Percentiles rank a stretch among this genome's conserved stretches.
phyloP scores from a whole-genome alignment of 2,113 vertebrate genomes.

The Tachysurus vachellii region DNA sequence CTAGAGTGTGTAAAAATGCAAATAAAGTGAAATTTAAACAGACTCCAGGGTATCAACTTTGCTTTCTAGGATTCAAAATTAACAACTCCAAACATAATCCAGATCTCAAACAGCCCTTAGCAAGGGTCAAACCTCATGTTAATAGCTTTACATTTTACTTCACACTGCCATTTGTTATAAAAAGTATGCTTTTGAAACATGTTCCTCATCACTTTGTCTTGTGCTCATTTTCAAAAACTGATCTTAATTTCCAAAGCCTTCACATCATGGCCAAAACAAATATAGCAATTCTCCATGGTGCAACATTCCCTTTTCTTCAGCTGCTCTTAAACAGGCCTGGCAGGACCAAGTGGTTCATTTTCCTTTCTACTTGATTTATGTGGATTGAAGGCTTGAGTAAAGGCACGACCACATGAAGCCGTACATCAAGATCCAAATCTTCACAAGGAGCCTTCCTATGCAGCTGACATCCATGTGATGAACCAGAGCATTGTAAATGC shows the following conservation, averaged over 20 bases:
- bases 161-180: slow-evolving; percentile 4
- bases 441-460: slow-evolving; percentile 15
- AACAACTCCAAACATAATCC: slow-evolving; percentile 17
- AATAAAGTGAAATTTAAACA: slow-evolving; percentile 28
- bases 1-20: slow-evolving; percentile 26
- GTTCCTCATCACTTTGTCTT: slow-evolving; percentile 1
- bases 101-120: slow-evolving; percentile 8
- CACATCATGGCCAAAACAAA: slow-evolving; percentile 51
- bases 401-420: slow-evolving; percentile 24
- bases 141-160: slow-evolving; percentile 18
- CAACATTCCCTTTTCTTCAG: slow-evolving; percentile 17
- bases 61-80: slow-evolving; percentile 3
- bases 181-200: slow-evolving; percentile 21
- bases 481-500: slow-evolving; percentile 20
- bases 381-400: slow-evolving; percentile 13
- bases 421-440: slow-evolving; percentile 37
- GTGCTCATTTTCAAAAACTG: slow-evolving; percentile 40
- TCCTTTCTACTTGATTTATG: slow-evolving; percentile 50
- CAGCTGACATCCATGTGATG: slow-evolving; percentile 33
- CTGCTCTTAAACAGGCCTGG: slow-evolving; percentile 41
- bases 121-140: slow-evolving; percentile 26
- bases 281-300: slow-evolving; percentile 24
- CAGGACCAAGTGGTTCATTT: slow-evolving; percentile 44
- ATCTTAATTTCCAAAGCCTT: slow-evolving; percentile 26
- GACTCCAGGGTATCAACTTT: slow-evolving; percentile 3